Conservation (phyloP, 2,888 invertebrate genomes). For the Tryphoninae sp. region DNA sequence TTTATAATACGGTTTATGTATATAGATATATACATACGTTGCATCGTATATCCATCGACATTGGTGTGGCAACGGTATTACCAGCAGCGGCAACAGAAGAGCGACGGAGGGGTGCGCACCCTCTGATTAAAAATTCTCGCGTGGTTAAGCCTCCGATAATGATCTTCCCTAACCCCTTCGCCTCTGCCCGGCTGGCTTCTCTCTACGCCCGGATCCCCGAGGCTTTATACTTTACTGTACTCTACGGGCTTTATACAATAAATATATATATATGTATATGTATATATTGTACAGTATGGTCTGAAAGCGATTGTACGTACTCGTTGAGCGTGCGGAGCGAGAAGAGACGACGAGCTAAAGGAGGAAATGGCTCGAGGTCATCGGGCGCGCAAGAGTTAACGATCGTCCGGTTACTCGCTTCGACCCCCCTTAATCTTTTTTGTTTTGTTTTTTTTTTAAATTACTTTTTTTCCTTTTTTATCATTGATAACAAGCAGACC, state of each 20-base stretch:
- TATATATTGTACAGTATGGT: constrained; percentile 73
- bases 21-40: constrained; percentile 9
- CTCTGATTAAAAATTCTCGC: constrained; percentile 82
- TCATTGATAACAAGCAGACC: constrained; percentile 29
- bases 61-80: constrained; percentile 74
- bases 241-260: constrained; percentile 35
- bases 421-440: constrained; percentile 63
- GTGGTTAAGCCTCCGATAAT: constrained; percentile 82
- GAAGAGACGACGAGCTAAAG: constrained; percentile 68
- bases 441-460: not conserved
- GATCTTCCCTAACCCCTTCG: constrained; percentile 81
- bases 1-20: constrained; percentile 64
- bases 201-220: constrained; percentile 63
- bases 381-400: constrained; percentile 75
- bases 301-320: constrained; percentile 79
- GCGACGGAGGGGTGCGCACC: constrained; percentile 79
- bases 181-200: constrained; percentile 56
- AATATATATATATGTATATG: constrained; percentile 10
- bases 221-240: constrained; percentile 48
- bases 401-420: constrained; percentile 67
- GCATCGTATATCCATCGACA: constrained; percentile 35
- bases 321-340: constrained; percentile 73
- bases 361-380: constrained; percentile 78
- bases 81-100: constrained; percentile 62
- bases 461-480: constrained; percentile 10